phyloP scores from a whole-genome alignment of 30 jellyfish, hydroid and myxozoan genomes.

The Catostylus mosaicus region DNA sequence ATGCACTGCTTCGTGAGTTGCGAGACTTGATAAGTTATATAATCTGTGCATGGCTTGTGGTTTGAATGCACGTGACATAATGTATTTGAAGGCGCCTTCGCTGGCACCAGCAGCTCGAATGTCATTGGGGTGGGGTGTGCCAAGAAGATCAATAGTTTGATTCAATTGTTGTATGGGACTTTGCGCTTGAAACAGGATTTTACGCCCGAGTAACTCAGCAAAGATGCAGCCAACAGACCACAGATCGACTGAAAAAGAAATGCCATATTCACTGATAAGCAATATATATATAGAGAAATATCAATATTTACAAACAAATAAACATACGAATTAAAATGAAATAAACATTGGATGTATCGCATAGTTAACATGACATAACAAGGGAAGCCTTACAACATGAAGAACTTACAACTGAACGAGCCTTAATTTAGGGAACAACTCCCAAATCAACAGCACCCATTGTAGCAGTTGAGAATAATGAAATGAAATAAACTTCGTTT shows the following conservation, averaged over 20 bases:
- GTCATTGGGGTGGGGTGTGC: slow-evolving; percentile 95
- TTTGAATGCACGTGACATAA: slow-evolving; percentile 85
- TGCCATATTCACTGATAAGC: no score
- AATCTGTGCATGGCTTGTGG: slow-evolving; percentile 96
- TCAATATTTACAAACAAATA: no score
- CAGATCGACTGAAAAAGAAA: slow-evolving; percentile 71
- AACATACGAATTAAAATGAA: no score
- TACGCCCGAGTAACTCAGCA: slow-evolving; percentile 95
- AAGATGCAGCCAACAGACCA: slow-evolving; percentile 97
- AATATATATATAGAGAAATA: no score
- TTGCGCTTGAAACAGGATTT: slow-evolving; percentile 93
- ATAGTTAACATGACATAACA: no score
- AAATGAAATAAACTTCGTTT: no score
- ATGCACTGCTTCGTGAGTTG: slow-evolving; percentile 95
- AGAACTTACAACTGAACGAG: no score
- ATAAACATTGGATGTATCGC: no score
- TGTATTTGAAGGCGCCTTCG: slow-evolving; percentile 89
- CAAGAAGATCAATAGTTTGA: slow-evolving; percentile 89
- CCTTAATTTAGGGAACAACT: no score
- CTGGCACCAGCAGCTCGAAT: slow-evolving; percentile 95
- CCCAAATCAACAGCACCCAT: no score
- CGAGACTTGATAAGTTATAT: slow-evolving; percentile 83
- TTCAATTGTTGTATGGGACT: slow-evolving; percentile 94
- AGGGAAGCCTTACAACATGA: no score
- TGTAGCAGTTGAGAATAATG: no score